Conservation (phyloP, 2,888 invertebrate species). For the Hydrotaea cyrtoneurina region DNA sequence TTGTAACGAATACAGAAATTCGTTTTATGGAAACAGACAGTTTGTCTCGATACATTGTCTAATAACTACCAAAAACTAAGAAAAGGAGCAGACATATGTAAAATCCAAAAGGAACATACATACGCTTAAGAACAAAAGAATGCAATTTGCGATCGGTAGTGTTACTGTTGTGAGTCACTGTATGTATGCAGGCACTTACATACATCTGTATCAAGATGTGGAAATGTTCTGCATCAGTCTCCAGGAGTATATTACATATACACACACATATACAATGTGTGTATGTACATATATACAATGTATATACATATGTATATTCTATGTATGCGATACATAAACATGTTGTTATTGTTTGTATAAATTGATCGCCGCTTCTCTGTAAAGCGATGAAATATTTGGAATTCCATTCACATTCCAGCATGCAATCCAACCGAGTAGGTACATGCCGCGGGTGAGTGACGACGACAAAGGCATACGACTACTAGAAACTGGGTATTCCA, state of each 20-base stretch:
- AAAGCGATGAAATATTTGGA: slow-evolving; percentile 76
- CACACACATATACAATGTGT: slow-evolving; percentile 19
- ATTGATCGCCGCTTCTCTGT: slow-evolving; percentile 63
- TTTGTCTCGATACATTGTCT: too few relatives aligned
- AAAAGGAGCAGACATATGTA: background rate
- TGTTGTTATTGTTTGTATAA: slow-evolving; percentile 63
- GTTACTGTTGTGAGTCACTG: slow-evolving; percentile 25
- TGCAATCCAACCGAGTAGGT: slow-evolving; percentile 76
- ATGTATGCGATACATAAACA: slow-evolving; percentile 36
- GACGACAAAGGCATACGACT: slow-evolving; percentile 50
- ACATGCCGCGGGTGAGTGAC: slow-evolving; percentile 52
- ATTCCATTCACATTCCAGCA: slow-evolving; percentile 80
- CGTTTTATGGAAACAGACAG: too few relatives aligned
- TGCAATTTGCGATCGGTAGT: background rate
- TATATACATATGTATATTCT: background rate
- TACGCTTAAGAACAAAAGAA: background rate
- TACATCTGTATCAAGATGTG: background rate
- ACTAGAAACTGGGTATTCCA: slow-evolving; percentile 52
- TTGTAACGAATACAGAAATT: too few relatives aligned
- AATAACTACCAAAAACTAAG: too few relatives aligned
- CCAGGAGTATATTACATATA: background rate
- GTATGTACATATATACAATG: background rate
- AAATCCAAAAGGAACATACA: background rate
- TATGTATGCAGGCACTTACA: background rate
- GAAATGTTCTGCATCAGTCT: slow-evolving; percentile 7